Percentiles rank a stretch among this genome's conserved stretches.
Evolutionary conservation across 2,113 vertebrate genomes (phyloP).

Genomic region (Catharus minimus): DNA sequence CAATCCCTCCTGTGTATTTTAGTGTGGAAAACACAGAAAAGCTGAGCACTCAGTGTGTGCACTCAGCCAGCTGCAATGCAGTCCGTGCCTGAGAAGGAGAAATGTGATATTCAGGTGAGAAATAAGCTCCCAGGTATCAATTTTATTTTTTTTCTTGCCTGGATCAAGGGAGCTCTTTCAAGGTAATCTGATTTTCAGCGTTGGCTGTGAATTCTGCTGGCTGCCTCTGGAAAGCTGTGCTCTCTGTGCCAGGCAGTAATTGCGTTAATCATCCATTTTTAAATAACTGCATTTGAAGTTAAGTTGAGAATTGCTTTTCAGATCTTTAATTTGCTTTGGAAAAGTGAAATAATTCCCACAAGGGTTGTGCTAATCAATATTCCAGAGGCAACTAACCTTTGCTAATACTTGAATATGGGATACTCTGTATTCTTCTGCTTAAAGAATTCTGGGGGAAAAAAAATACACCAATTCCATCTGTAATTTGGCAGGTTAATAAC

Average conservation of each 20-base stretch:
- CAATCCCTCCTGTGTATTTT: not conserved
- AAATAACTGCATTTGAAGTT: constrained; percentile 68
- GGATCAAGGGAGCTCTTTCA: constrained; percentile 52
- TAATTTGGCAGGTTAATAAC: constrained; percentile 31
- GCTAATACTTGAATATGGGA: not conserved
- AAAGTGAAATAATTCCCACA: constrained; percentile 60
- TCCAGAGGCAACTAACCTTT: constrained; percentile 34
- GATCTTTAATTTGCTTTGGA: constrained; percentile 69
- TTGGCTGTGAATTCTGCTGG: constrained; percentile 17
- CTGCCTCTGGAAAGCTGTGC: constrained; percentile 47
- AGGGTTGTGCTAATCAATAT: constrained; percentile 18
- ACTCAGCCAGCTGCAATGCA: not conserved
- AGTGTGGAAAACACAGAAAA: not conserved
- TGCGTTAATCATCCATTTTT: constrained; percentile 68
- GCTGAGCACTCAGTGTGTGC: too few relatives aligned
- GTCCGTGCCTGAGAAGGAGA: not conserved
- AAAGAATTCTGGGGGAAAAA: not conserved
- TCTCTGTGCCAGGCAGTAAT: constrained; percentile 50
- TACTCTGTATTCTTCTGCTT: not conserved
- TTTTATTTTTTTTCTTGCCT: constrained; percentile 35
- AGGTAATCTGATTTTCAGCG: constrained; percentile 59
- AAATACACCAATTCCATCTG: not conserved
- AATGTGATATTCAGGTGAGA: constrained; percentile 20
- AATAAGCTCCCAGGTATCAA: constrained; percentile 41
- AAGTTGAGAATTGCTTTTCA: constrained; percentile 68